These are phyloP conservation scores for Stylophora pistillata DNA, from an alignment of 64 coral and sea anemone species.

Conservation along the genomic window DNA sequence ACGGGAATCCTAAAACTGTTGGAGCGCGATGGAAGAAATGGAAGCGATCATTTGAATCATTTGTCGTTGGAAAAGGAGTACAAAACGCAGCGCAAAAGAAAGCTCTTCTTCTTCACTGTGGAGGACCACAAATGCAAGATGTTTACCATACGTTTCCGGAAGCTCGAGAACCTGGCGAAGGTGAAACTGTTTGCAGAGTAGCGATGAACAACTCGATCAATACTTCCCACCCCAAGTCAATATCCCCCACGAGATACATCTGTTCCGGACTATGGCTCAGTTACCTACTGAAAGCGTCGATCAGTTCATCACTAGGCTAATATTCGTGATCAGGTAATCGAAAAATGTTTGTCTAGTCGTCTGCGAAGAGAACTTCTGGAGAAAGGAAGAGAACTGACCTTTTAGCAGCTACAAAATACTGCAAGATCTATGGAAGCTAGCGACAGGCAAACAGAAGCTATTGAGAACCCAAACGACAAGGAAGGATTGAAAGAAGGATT, in stretches of 20 bases:
- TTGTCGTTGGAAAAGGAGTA: no score
- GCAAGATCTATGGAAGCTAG: conserved; percentile 33
- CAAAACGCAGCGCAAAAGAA: no score
- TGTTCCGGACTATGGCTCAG: conserved; percentile 55
- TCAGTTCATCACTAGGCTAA: conserved; percentile 55
- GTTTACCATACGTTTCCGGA: conserved; percentile 41
- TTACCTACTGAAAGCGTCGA: conserved; percentile 46
- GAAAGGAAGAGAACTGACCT: conserved; percentile 23
- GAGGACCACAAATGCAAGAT: no score
- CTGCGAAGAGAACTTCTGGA: conserved; percentile 51
- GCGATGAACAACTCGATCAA: conserved; percentile 46
- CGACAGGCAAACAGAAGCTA: conserved; percentile 15
- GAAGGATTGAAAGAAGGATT: conserved; percentile 27
- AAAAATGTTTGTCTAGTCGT: conserved; percentile 52
- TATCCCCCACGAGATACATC: conserved; percentile 60
- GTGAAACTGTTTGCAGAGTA: conserved; percentile 29
- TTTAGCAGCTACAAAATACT: conserved; percentile 4
- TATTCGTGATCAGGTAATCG: conserved; percentile 45
- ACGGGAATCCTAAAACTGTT: conserved; percentile 38
- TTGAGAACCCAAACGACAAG: background rate
- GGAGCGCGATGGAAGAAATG: conserved; percentile 67
- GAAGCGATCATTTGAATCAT: no score
- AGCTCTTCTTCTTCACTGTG: no score
- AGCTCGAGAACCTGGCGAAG: conserved; percentile 44
- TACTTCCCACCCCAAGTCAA: conserved; percentile 64